Base-by-base conservation (phyloP, 2,888 invertebrate genomes). In the Ennomos fuscantarius region DNA sequence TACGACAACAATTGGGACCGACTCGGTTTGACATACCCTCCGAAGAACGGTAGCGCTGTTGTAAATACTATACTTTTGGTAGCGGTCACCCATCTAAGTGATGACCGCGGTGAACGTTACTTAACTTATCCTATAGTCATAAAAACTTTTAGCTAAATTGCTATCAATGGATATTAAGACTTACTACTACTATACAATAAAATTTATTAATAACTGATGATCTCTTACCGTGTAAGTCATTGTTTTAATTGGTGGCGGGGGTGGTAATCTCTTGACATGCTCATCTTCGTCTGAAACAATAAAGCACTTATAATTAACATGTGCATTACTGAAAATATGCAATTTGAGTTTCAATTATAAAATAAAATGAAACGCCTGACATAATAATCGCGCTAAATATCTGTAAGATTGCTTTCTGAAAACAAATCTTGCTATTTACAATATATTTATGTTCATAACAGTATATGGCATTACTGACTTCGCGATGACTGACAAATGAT, bases 171-270 rank as follows among this genome's bases (percentile, higher is more conserved):
- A 24, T 24, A 24, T 24, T 24, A 24, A 24, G 5, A 24, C 24
- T 24, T 24, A 1, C 2, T 6, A 1, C 24, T n/a, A n/a, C n/a
- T n/a, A n/a, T n/a, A n/a, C n/a, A n/a, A n/a, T n/a, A n/a, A n/a
- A n/a, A n/a, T n/a, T n/a, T n/a, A n/a, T n/a, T n/a, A n/a, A n/a
- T n/a, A n/a, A n/a, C n/a, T 24, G 24, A 24, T 1, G 3, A 1
- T 24, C 24, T 50, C 94, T 93, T 84, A 96, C 97, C 90, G 94
- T 95, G 79, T 96, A 96, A 70, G 95, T 94, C 89, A 94, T 95
- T 73, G 97, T 97, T 89, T 95, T 95, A 74, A 95, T 94, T 39
- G 95, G 95, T 55, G 95, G 95, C 60, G 94, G 92, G 59, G 93
- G 93, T 61, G 94, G 93, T 79, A 94, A 92, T 79, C 95, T 94